Evolutionary conservation across 2,797 vertebrate genomes (phyloP), one percentile per base, ranked within the genome.

Genomic region (Amazonetta brasiliensis): DNA sequence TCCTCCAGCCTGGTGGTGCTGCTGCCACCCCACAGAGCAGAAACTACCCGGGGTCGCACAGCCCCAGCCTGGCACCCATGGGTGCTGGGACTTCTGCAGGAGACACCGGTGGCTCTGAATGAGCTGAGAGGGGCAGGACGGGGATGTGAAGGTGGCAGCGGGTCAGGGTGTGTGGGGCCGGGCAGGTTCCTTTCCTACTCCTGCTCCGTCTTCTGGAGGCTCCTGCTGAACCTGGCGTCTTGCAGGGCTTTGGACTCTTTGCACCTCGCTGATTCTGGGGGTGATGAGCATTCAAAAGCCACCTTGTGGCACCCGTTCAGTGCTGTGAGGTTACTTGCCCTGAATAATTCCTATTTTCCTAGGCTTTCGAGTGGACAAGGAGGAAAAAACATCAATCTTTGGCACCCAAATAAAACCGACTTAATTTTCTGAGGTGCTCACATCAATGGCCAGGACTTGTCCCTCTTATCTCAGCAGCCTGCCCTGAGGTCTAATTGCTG

Each of bases 161-260:
- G 4, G 7, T 0, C 12, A 0, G 64, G 50, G 25, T 3, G 2
- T 1, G 2, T 0, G 0, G 23, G 3, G 43, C 0, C 1, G n/a
- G 3, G 2, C 44, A 19, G 1, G 17, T 33, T 1, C 28, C 52
- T 2, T 3, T 19, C 39, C 60, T 0, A 0, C 23, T 60, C 26
- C 75, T 37, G 4, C 14, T 7, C 7, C 7, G 1, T 14, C 3
- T 1, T 8, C 7, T 64, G 5, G 1, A 5, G 31, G 44, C 2
- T 5, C 1, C 11, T 15, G 0, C 11, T 23, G 18, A 26, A 41
- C 35, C 20, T 30, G 60, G 3, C 1, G 0, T 3, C 44, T 35
- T 18, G 7, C 17, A 4, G 2, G 39, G 5, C 4, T 80, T n/a
- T 23, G 55, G 0, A 15, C 55, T 66, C 21, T 7, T 18, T 71